Percentiles rank a stretch among this genome's conserved stretches.
Evolutionary conservation across 2,888 invertebrate genomes (phyloP).

Genomic region (Chymomyza fuscimana): DNA sequence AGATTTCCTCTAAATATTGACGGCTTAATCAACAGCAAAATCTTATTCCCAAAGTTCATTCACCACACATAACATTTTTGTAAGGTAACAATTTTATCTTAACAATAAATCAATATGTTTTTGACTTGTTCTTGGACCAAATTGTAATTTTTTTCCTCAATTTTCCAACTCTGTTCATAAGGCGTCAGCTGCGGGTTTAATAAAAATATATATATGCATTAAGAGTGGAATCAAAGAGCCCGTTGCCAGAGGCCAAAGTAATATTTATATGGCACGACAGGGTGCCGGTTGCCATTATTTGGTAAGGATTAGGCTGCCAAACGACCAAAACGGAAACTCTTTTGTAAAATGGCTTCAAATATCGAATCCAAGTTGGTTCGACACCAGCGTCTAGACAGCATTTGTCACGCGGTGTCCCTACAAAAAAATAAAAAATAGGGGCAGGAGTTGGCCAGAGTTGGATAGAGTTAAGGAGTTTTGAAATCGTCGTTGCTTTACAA

Average conservation of each 20-base stretch:
- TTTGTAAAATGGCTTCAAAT: background rate
- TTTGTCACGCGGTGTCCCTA: slow-evolving; percentile 54
- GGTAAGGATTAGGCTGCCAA: slow-evolving; percentile 59
- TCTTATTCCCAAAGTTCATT: too few species aligned
- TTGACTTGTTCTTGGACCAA: background rate
- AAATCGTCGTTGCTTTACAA: background rate
- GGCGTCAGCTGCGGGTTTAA: background rate
- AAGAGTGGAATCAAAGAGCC: background rate
- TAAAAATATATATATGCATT: background rate
- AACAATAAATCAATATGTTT: background rate
- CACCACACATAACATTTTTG: too few species aligned
- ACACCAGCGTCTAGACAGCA: slow-evolving; percentile 60
- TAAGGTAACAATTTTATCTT: background rate
- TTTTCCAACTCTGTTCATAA: background rate
- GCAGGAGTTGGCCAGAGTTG: background rate
- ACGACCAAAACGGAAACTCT: slow-evolving; percentile 40
- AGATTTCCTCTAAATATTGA: too few species aligned
- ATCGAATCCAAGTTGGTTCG: background rate
- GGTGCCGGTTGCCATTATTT: slow-evolving; percentile 49
- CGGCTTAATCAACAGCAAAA: too few species aligned
- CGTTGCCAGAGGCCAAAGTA: background rate
- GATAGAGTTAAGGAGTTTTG: background rate
- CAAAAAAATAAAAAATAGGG: background rate
- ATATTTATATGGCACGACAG: slow-evolving; percentile 13
- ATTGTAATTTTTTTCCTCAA: background rate